Conservation (phyloP, 2,797 vertebrate species). For the Dallia pectoralis region DNA sequence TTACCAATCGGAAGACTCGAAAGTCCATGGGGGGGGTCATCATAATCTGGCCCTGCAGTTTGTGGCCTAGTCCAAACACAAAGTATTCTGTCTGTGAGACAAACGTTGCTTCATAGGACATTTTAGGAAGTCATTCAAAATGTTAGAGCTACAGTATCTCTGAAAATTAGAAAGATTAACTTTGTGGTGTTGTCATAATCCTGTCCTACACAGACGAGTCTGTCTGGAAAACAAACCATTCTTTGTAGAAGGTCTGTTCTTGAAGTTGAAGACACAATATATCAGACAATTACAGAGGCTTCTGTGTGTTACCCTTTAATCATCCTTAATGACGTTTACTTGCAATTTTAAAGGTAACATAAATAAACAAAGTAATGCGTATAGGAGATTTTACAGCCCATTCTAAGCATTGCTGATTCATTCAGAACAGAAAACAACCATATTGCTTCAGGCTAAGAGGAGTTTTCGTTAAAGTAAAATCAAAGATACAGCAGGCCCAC, state of each 20-base stretch:
- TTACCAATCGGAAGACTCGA: constrained; percentile 27
- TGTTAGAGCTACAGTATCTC: constrained; percentile 4
- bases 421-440: neutral
- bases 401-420: neutral
- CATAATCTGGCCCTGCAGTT: no score
- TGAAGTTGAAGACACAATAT: constrained; percentile 2
- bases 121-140: neutral
- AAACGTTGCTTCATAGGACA: constrained; percentile 29
- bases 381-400: no score
- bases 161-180: neutral
- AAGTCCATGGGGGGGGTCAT: constrained; percentile 33
- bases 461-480: neutral
- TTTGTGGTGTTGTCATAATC: constrained; percentile 28
- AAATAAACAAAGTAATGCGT: neutral
- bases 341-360: neutral
- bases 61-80: constrained; percentile 17
- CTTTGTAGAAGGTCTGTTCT: constrained; percentile 28
- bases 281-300: neutral
- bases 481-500: neutral
- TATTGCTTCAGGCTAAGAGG: neutral
- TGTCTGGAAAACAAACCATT: constrained; percentile 33
- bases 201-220: constrained; percentile 20
- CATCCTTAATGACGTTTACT: neutral
- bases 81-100: constrained; percentile 27
- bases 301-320: neutral